Evolutionary conservation across 2,113 vertebrate species (phyloP).

Genomic region (Leptocoma aspasia): DNA sequence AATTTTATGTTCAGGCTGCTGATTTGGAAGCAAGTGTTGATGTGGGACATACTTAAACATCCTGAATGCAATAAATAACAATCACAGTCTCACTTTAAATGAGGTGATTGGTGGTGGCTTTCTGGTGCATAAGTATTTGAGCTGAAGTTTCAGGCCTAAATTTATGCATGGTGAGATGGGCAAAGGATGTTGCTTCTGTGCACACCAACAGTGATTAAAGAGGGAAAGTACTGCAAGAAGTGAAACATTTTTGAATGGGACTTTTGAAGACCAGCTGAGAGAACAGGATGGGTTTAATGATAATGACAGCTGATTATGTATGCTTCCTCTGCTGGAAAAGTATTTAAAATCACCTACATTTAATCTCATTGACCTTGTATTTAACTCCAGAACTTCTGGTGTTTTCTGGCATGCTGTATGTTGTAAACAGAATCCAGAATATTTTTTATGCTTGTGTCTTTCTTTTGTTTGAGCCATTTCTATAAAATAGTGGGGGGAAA

Average conservation of each 20-base stretch:
- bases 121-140: background rate
- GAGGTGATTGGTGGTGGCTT: background rate
- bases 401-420: background rate
- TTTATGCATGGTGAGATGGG: background rate
- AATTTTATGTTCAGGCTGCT: background rate
- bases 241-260: background rate
- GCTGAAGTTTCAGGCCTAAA: background rate
- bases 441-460: background rate
- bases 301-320: background rate
- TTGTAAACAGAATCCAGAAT: background rate
- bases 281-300: background rate
- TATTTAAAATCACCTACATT: background rate
- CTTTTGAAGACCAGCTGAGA: background rate
- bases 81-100: background rate
- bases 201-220: background rate
- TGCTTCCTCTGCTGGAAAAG: background rate
- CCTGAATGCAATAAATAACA: background rate
- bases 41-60: background rate
- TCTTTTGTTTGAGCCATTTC: background rate
- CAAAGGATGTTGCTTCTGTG: background rate
- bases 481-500: background rate
- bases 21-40: background rate
- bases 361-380: background rate
- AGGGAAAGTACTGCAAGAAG: background rate
- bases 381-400: background rate